A percentile compares a stretch with the other conserved stretches of the same genome.
Evolutionary conservation across 2,888 invertebrate genomes (phyloP).

Genomic region (Habroteleia sp.): DNA sequence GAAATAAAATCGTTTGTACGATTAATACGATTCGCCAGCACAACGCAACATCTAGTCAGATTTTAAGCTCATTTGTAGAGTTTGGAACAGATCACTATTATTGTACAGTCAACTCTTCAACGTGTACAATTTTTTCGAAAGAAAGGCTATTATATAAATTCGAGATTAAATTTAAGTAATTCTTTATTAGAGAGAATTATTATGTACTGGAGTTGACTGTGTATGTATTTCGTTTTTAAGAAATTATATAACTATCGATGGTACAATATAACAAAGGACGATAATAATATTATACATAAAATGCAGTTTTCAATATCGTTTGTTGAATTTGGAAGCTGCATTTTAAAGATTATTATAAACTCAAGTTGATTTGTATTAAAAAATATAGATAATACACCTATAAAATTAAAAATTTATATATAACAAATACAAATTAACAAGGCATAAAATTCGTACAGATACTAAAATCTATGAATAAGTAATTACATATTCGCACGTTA

Average conservation of each 20-base stretch:
- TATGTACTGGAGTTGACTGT: no score
- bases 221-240: no score
- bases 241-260: no score
- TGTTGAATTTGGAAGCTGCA: background rate
- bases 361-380: constrained; percentile 3
- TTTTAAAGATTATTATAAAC: background rate
- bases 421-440: constrained; percentile 55
- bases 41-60: constrained; percentile 36
- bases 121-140: no score
- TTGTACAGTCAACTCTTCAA: background rate
- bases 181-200: no score
- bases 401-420: constrained; percentile 27
- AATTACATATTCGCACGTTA: constrained; percentile 22
- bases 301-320: background rate
- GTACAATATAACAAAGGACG: no score
- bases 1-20: constrained; percentile 50
- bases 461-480: constrained; percentile 12
- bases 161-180: no score
- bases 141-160: no score
- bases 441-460: constrained; percentile 38
- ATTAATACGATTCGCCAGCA: constrained; percentile 49
- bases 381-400: constrained; percentile 35
- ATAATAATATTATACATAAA: background rate
- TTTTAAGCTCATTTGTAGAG: constrained; percentile 37
- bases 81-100: constrained; percentile 12